Conservation (phyloP, 2,797 vertebrate species). For the Emydoidea blandingii region DNA sequence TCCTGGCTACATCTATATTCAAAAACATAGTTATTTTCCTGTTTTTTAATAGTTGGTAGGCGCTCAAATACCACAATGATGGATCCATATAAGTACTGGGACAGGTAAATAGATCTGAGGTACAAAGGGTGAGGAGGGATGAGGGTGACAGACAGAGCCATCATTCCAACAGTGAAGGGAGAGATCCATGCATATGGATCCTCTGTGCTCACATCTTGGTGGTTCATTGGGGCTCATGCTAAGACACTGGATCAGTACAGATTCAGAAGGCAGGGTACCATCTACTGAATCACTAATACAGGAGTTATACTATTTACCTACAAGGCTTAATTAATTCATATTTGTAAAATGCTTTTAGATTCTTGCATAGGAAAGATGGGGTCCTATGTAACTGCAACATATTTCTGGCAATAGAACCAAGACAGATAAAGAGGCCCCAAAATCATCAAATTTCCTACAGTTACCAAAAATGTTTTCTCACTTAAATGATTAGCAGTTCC, state of each 20-base stretch:
- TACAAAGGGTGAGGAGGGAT: background rate
- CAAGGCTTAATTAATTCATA: constrained; percentile 62
- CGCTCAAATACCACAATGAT: background rate
- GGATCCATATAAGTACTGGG: background rate
- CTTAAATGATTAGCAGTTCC: background rate
- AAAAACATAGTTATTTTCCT: background rate
- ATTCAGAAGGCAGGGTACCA: background rate
- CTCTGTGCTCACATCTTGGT: background rate
- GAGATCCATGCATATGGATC: background rate
- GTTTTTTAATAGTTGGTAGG: background rate
- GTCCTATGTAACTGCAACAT: background rate
- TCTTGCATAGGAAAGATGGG: constrained; percentile 38
- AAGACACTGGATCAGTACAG: background rate
- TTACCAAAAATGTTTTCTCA: background rate
- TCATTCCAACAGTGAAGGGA: background rate
- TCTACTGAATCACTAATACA: background rate
- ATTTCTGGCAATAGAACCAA: constrained; percentile 42
- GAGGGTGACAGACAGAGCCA: background rate
- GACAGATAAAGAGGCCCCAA: background rate
- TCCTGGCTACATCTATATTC: background rate
- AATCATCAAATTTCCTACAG: background rate
- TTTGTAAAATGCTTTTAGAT: constrained; percentile 40
- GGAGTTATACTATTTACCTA: too few relatives aligned
- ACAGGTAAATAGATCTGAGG: background rate
- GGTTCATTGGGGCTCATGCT: background rate